Base-by-base conservation (phyloP, 2,113 vertebrate genomes). In the Xyliphius kryptos region DNA sequence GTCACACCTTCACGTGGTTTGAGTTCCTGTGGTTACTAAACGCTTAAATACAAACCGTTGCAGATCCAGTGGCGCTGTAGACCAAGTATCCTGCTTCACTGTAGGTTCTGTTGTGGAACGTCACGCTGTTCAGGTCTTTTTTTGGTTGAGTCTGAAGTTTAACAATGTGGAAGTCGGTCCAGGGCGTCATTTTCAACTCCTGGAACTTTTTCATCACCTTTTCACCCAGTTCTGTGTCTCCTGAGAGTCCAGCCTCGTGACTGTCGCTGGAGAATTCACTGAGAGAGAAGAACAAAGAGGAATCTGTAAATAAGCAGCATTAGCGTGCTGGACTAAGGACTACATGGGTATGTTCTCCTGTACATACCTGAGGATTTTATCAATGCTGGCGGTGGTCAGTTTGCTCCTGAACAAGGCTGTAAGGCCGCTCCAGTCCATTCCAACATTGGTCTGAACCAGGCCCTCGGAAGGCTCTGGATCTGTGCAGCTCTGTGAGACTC, bases 111-210 rank as follows among this genome's bases (percentile, higher is more conserved):
- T 3, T 52, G 17, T 63, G 75, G 62, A 80, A 85, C 17, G n/a
- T 14, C 6, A 86, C 26, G 37, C 2, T 76, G 77, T 87, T 88
- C 2, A n/a, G 4, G 11, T 56, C 56, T 50, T 0, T 61, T 12
- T 68, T 44, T 9, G 52, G 9, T 3, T 81, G 77, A 1, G 84
- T 81, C 56, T 92, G 92, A 65, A 97, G 73, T 70, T 79, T 90
- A 12, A 98, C 71, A 21, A 83, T 95, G 74, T 97, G 85, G 68
- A 91, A 84, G 54, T 97, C 89, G 0, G 71, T 82, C 96, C 96
- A 98, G 41, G 83, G 76, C 1, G 71, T 76, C 78, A 97, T 66
- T 51, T 12, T 54, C 2, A 77, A 82, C 0, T 19, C 59, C 5
- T 6, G 71, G 6, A 97, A 92, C 22, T 72, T 76, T 0, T 63